Evolutionary conservation across 2,888 invertebrate species (phyloP).

Genomic region (Scaptomyza cyrtandrae): DNA sequence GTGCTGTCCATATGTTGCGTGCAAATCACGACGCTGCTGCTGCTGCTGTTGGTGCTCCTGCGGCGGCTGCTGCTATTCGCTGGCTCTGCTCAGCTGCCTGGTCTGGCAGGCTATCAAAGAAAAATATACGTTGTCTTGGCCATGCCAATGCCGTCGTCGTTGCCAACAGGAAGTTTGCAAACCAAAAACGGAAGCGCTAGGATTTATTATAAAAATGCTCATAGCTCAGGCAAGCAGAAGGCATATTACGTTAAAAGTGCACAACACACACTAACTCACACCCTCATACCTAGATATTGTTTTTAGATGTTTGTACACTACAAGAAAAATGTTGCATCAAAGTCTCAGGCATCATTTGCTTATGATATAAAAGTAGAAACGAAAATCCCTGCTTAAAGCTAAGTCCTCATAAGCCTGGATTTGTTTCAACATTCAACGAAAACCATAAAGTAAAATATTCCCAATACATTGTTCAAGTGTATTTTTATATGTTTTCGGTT

Average conservation of each 20-base stretch:
- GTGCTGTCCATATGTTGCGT: constrained; percentile 76
- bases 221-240: constrained; percentile 75
- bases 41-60: constrained; percentile 35
- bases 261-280: constrained; percentile 40
- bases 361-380: too few species aligned
- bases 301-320: constrained; percentile 13
- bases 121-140: constrained; percentile 41
- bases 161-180: constrained; percentile 80
- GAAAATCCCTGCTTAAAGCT: too few species aligned
- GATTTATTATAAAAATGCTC: constrained; percentile 81
- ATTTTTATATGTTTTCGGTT: constrained; percentile 27
- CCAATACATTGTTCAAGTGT: constrained; percentile 27
- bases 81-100: constrained; percentile 3
- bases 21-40: constrained; percentile 68
- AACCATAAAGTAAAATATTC: too few species aligned
- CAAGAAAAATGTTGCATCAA: background rate
- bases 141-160: constrained; percentile 55
- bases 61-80: constrained; percentile 21
- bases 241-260: constrained; percentile 79
- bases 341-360: too few species aligned
- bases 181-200: constrained; percentile 80
- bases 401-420: too few species aligned
- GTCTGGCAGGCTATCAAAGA: constrained; percentile 42
- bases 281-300: constrained; percentile 7
- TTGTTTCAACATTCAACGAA: too few species aligned